phyloP scores from a whole-genome alignment of 2,888 invertebrate genomes.

The Autographa gamma region DNA sequence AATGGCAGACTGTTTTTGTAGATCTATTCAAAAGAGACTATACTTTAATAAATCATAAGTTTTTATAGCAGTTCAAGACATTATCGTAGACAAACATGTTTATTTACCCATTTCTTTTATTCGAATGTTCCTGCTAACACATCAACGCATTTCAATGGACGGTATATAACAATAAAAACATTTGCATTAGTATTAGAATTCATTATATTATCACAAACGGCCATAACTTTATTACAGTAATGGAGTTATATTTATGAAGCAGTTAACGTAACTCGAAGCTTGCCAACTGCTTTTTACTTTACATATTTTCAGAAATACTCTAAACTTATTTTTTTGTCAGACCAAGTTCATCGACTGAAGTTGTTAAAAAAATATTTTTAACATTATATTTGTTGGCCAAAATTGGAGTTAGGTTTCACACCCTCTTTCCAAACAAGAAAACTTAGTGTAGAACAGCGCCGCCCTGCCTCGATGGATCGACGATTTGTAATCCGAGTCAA shows the following conservation, averaged over 20 bases:
- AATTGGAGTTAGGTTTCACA: too few relatives aligned
- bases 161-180: background rate
- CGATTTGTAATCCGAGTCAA: too few relatives aligned
- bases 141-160: background rate
- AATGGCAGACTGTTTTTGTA: too few relatives aligned
- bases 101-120: background rate
- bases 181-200: background rate
- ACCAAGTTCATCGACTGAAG: background rate
- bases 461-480: too few relatives aligned
- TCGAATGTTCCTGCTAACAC: background rate
- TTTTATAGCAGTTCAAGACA: background rate
- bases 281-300: conserved; percentile 19
- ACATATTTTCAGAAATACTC: conserved; percentile 10
- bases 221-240: background rate
- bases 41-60: background rate
- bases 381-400: too few relatives aligned
- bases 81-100: background rate
- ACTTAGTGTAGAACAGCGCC: too few relatives aligned
- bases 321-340: conserved; percentile 11
- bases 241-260: background rate
- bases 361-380: background rate
- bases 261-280: conserved; percentile 11
- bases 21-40: background rate
- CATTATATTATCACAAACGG: background rate
- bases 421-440: too few relatives aligned